A percentile compares a stretch with the other conserved stretches of the same genome.
Conservation (phyloP, 2,797 vertebrate genomes). For the Neopelma chrysocephalum region DNA sequence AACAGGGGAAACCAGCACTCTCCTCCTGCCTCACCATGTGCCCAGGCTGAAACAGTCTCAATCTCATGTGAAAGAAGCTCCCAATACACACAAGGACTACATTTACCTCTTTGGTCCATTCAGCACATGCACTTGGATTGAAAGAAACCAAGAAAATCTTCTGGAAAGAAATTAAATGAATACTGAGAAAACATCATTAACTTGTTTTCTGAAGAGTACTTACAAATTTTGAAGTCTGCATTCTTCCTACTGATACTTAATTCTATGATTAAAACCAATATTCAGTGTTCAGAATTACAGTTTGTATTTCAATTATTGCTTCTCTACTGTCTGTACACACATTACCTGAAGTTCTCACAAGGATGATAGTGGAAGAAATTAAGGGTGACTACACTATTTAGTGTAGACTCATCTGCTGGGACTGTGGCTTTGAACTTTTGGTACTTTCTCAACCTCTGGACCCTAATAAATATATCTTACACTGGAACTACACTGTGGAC, state of each 20-base stretch:
- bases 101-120: not conserved
- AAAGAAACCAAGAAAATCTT: not conserved
- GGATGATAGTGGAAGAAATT: not conserved
- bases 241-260: not conserved
- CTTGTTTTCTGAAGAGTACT: not conserved
- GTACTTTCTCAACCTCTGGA: not conserved
- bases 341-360: not conserved
- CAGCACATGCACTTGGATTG: not conserved
- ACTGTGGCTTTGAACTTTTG: not conserved
- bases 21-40: rapidly evolving
- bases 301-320: not conserved
- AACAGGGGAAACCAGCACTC: rapidly evolving
- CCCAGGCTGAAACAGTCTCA: not conserved
- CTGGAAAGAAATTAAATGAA: not conserved
- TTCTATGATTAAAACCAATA: not conserved
- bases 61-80: rapidly evolving
- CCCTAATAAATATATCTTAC: not conserved
- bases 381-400: not conserved
- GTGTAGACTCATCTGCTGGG: not conserved
- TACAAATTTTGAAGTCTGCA: not conserved
- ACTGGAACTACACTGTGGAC: not conserved
- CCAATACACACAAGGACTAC: too few species aligned
- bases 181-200: not conserved
- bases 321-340: not conserved
- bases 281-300: not conserved